Base-by-base conservation (phyloP, 2,797 vertebrate species). In the Rhyacichthys aspro region DNA sequence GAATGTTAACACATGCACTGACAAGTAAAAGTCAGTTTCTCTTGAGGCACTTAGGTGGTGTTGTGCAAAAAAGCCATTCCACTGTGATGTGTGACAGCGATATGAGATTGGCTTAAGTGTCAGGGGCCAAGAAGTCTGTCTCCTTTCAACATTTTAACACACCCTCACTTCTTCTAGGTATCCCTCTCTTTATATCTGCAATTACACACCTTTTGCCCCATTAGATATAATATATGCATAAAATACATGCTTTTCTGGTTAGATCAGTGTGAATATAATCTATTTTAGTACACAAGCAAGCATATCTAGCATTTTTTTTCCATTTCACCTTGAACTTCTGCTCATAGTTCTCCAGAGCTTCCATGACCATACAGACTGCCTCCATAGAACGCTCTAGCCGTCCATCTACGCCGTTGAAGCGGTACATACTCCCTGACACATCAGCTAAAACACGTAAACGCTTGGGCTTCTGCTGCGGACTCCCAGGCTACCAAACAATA, bases 401-500 rank as follows among this genome's bases (percentile, higher is more conserved):
- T 1, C 95, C 90, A 0, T 98, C 96, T 59, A 99, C 93, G 0
- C 96, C 96, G 0, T 98, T 98, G 80, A 99, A 99, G 79, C 96
- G 96, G 80, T 99, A 99, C 97, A 99, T 99, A 86, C 96, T 98
- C 41, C 98, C 98, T 0, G 98, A 99, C 10, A 99, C 92, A 47
- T 99, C 97, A 0, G 92, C 96, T 23, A 99, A 85, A 63, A 99
- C 85, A 4, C 95, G 92, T 12, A 99, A 67, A 0, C 95, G 94
- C 67, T 99, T 99, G 28, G 96, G 95, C 63, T 99, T 98, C 88
- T 98, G 92, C 76, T 98, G 96, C 0, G 95, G 96, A 59, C 91
- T 94, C 38, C 96, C 97, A 18, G 84, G 89, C 98, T 99, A 32
- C 15, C 9, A 17, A 16, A 32, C n/a, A n/a, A n/a, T n/a, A 38